Evolutionary conservation across 1,140 invertebrate species (phyloP).

Genomic region (Ridgeia piscesae): DNA sequence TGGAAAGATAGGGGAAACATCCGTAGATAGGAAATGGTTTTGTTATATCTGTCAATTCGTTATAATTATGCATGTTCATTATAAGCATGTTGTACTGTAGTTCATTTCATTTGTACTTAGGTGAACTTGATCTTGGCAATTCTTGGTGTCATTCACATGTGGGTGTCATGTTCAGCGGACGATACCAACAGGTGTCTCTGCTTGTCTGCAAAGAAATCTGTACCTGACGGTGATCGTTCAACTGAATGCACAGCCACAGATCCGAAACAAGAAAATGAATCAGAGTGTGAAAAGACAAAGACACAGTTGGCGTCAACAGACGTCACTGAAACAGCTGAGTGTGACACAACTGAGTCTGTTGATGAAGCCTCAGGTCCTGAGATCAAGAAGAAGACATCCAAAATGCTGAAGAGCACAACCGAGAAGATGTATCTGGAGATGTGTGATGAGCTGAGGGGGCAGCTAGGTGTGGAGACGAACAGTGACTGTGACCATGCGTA

Average conservation of each 20-base stretch:
- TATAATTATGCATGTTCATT: too few species aligned
- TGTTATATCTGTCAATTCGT: too few species aligned
- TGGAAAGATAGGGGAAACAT: too few species aligned
- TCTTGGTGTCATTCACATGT: background rate
- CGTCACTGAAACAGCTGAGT: background rate
- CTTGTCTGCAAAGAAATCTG: background rate
- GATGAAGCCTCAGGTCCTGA: background rate
- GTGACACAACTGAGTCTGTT: background rate
- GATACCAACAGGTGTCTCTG: background rate
- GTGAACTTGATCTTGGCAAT: background rate
- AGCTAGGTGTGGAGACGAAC: background rate
- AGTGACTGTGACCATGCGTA: background rate
- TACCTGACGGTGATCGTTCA: background rate
- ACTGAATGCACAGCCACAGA: background rate
- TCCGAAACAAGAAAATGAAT: background rate
- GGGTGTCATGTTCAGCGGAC: background rate
- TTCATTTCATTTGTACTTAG: background rate
- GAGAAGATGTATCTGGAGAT: background rate
- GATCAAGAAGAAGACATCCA: background rate
- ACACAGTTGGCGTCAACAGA: background rate
- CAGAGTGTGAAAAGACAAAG: background rate
- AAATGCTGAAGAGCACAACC: background rate
- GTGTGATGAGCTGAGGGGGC: background rate
- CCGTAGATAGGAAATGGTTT: too few species aligned
- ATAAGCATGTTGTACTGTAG: too few species aligned